Evolutionary conservation across 2,888 invertebrate genomes (phyloP), one percentile per base, ranked within the genome.

Genomic region (Cerastis rubricosa): DNA sequence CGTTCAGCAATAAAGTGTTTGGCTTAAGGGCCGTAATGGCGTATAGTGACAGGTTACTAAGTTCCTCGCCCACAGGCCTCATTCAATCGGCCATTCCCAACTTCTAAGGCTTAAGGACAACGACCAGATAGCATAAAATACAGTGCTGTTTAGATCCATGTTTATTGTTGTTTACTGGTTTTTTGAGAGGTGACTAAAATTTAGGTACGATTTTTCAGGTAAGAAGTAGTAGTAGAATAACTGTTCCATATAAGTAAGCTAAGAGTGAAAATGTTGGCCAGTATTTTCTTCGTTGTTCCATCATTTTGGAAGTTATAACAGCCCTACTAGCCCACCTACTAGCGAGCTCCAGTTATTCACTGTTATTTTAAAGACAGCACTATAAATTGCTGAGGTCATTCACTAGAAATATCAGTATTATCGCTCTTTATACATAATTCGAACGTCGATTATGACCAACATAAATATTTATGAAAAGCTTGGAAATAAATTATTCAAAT

Each of bases 31-130:
- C 68, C 57, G 25, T 85, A 85, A 85, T 82, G 73, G 73, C 74
- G 45, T 51, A 54, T 59, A 71, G 54, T 74, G 82, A 74, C 82
- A 63, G 78, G 68, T 74, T 69, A 85, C 82, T 69, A 68, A 73
- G 83, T 49, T 78, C 78, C 61, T 75, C 85, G 85, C 85, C 81
- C 85, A 80, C 82, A 80, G 51, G 81, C 59, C 64, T 71, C 75
- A 65, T 82, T 80, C 75, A 75, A 75, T 65, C 49, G 59, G 19
- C 81, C 25, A 61, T 81, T 81, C 45, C 45, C 29, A 75, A 40
- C 64, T 65, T 29, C 29, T 74, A 59, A 66, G 45, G 47, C 65
- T 43, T 17, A 25, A 12, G 65, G 49, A 83, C 57, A 81, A 57
- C 25, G 68, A 69, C 84, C 65, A 72, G 29, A 68, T 49, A 49